Evolutionary conservation across 1,140 invertebrate genomes (phyloP), one percentile per base, ranked within the genome.

Genomic region (Zaprionus ghesquierei): DNA sequence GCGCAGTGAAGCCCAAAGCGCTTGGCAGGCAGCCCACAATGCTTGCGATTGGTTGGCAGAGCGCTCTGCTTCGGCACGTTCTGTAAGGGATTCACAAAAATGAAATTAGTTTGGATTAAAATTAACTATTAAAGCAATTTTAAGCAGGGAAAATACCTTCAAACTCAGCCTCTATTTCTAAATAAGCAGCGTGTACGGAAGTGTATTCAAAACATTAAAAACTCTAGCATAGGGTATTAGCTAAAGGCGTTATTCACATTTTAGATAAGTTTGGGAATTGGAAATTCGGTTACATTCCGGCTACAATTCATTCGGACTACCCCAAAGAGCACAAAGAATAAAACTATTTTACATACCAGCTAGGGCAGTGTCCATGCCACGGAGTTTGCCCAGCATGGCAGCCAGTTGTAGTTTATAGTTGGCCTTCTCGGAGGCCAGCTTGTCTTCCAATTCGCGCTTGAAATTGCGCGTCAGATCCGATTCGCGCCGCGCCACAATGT

Each of bases 21-120:
- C 95, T 86, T 98, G 96, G 90, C 97, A 98, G 9, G 98, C 96
- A 61, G 97, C 94, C 98, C 98, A 99, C 72, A 99, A 93, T 31
- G 97, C 94, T 91, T 98, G 97, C 4, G 97, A 95, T 75, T 97
- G 94, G 62, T 95, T 95, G 0, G 96, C 95, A 66, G 95, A 94
- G 80, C 95, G 95, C 79, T 99, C 98, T 25, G 95, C 94, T 22
- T 95, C 95, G 44, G 96, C 95, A 33, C 97, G 94, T 49, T 94
- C 97, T 97, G 89, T 13, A 12, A 18, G 25, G 3, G 9, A 56
- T 38, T 3, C 10, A 2, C 8, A 29, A 56, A 53, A 10, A n/a
- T 13, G 23, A 5, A 0, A 27, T 23, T 49, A 27, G 9, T 27
- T 20, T 5, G 33, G 33, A 4, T 12, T 31, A 25, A 0, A 8